These are phyloP conservation scores for Plemyria rubiginata DNA, from an alignment of 2,888 invertebrate genomes.

Conservation along the genomic window DNA sequence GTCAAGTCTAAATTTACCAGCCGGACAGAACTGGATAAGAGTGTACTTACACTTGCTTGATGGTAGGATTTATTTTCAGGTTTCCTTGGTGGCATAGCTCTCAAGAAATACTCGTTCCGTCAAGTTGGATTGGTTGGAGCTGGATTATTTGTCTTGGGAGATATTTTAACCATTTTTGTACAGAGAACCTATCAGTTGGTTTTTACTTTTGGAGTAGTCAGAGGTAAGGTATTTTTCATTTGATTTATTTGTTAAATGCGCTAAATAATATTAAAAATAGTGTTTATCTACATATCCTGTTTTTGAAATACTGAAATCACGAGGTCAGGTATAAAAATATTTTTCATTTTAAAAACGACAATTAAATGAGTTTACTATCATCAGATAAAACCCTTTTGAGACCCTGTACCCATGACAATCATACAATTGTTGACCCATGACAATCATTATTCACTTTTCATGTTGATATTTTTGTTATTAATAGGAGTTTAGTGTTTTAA, in stretches of 20 bases:
- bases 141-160: conserved; percentile 86
- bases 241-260: background rate
- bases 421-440: too few relatives aligned
- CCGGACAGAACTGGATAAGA: background rate
- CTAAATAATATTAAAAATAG: too few relatives aligned
- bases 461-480: too few relatives aligned
- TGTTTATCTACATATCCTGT: too few relatives aligned
- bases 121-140: conserved; percentile 88
- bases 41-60: background rate
- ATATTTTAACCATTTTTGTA: conserved; percentile 86
- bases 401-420: too few relatives aligned
- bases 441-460: too few relatives aligned
- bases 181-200: conserved; percentile 86
- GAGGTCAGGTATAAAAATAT: too few relatives aligned
- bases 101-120: conserved; percentile 87
- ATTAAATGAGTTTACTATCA: too few relatives aligned
- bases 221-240: conserved; percentile 69
- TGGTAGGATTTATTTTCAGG: conserved; percentile 73
- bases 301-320: too few relatives aligned
- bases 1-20: background rate
- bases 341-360: too few relatives aligned
- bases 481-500: too few relatives aligned
- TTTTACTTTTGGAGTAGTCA: conserved; percentile 86
- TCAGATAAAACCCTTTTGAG: too few relatives aligned
- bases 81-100: conserved; percentile 87